phyloP scores from a whole-genome alignment of 1,140 invertebrate species.

The Drosophila tropicalis region DNA sequence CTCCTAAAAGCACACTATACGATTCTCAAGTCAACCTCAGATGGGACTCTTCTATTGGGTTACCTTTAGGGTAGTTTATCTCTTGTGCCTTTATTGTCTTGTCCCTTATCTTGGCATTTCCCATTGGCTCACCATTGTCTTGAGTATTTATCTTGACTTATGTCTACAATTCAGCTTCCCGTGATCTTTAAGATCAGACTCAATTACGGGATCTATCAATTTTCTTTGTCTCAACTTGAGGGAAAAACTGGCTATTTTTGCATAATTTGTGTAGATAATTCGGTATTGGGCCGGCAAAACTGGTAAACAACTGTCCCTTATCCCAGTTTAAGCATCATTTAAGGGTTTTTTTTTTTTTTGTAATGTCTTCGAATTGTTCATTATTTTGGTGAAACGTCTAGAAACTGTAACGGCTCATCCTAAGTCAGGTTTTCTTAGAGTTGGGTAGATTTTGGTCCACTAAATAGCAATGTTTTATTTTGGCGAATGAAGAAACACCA shows the following conservation, averaged over 20 bases:
- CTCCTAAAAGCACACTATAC: conserved; percentile 31
- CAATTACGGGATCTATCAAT: conserved; percentile 54
- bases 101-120: conserved; percentile 28
- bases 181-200: conserved; percentile 37
- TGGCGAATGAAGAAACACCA: no score
- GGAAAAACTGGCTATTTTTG: conserved; percentile 58
- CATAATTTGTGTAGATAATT: conserved; percentile 21
- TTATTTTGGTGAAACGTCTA: background rate
- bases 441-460: no score
- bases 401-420: background rate
- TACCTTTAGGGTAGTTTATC: conserved; percentile 28
- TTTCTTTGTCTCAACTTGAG: conserved; percentile 12
- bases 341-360: conserved; percentile 17
- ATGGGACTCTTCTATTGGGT: conserved; percentile 18
- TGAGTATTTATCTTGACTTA: conserved; percentile 52
- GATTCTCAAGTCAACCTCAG: background rate
- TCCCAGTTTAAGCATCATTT: conserved; percentile 23
- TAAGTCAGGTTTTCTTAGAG: no score
- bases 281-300: conserved; percentile 32
- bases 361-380: no score
- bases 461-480: no score
- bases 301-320: conserved; percentile 29
- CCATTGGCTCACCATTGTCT: conserved; percentile 35
- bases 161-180: conserved; percentile 59
- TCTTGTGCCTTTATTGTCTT: conserved; percentile 10